Conservation (phyloP, 2,113 vertebrate species). For the Rattus norvegicus region GRCr8 NC_086039.1:61233501-61234000, state of each 20-base stretch:
- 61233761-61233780: not conserved
- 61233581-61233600: not conserved
- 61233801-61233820: not conserved
- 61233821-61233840: conserved; percentile 16
- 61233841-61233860: conserved; percentile 6
- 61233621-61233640: not conserved
- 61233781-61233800: not conserved
- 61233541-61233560: not conserved
- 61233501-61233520: not conserved
- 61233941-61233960: not conserved
- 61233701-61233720: conserved; percentile 8
- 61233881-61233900: conserved; percentile 17
- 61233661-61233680: not conserved
- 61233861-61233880: not conserved
- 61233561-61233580: not conserved
- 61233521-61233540: not conserved
- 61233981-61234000: not conserved
- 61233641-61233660: not conserved
- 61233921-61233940: conserved; percentile 12
- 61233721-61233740: conserved; percentile 9
- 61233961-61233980: not conserved
- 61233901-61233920: not conserved
- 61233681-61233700: not conserved
- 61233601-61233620: not conserved
- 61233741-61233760: not conserved